Conservation (phyloP, 2,113 vertebrate species). For the Odocoileus virginianus region DNA sequence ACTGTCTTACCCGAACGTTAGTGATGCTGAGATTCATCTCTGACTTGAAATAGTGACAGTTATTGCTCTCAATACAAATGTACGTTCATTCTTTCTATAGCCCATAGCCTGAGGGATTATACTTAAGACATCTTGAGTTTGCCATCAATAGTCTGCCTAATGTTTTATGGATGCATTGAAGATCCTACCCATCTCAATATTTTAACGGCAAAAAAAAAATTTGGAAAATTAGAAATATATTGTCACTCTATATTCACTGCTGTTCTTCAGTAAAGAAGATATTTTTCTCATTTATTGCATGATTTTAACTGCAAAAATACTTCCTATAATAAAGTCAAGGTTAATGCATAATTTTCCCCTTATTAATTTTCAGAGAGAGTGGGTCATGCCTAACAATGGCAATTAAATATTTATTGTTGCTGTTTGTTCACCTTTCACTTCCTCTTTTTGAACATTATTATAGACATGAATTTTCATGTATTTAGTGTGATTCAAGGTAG, state of each 20-base stretch:
- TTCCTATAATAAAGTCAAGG: neutral
- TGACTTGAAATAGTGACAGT: neutral
- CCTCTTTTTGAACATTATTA: neutral
- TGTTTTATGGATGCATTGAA: neutral
- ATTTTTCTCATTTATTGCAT: neutral
- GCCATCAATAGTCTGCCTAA: neutral
- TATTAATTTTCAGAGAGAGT: neutral
- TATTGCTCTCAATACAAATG: neutral
- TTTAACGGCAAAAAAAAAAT: neutral
- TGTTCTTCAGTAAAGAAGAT: neutral
- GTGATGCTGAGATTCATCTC: neutral
- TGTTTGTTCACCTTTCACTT: neutral
- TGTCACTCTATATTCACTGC: neutral
- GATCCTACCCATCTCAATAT: neutral
- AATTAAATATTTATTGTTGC: neutral
- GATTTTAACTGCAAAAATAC: neutral
- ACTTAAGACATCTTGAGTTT: neutral
- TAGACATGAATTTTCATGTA: neutral
- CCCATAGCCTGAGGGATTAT: neutral
- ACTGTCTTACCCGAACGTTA: neutral
- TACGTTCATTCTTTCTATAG: neutral
- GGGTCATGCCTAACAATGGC: neutral
- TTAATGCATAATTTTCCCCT: neutral
- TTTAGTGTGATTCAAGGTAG: neutral
- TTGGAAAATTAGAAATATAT: neutral